Evolutionary conservation across 2,888 invertebrate genomes (phyloP).

Genomic region (Ommatoiulus sabulosus): DNA sequence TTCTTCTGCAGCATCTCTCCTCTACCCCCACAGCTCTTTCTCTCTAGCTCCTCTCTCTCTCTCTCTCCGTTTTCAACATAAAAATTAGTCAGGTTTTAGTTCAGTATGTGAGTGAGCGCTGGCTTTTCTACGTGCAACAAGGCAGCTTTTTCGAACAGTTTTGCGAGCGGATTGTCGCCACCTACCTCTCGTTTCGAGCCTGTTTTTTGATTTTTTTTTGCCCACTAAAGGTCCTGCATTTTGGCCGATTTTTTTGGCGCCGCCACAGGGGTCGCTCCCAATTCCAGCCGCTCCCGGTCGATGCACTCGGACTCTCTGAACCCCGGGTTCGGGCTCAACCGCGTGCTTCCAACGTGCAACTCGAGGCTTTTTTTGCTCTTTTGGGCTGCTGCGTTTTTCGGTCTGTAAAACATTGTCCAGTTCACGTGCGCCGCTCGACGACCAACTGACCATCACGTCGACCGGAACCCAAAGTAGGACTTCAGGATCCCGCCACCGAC

Average conservation of each 20-base stretch:
- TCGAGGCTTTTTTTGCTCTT: not conserved
- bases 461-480: not conserved
- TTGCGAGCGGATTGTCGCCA: constrained; percentile 25
- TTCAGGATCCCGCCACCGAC: too few species aligned
- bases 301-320: constrained; percentile 26
- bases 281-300: not conserved
- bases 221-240: not conserved
- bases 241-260: not conserved
- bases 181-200: constrained; percentile 1
- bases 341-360: not conserved
- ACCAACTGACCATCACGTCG: not conserved
- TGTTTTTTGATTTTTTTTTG: not conserved
- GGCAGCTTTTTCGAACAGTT: not conserved
- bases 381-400: not conserved
- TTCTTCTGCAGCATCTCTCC: constrained; percentile 45
- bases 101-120: not conserved
- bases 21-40: constrained; percentile 44
- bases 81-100: constrained; percentile 48
- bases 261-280: not conserved
- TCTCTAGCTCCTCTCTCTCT: not conserved
- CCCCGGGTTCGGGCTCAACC: not conserved
- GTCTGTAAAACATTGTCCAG: not conserved
- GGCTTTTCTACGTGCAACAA: not conserved
- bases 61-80: constrained; percentile 35
- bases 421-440: not conserved